Evolutionary conservation across 2,113 vertebrate species (phyloP), one percentile per base, ranked within the genome.

Genomic region (Elachura formosa): DNA sequence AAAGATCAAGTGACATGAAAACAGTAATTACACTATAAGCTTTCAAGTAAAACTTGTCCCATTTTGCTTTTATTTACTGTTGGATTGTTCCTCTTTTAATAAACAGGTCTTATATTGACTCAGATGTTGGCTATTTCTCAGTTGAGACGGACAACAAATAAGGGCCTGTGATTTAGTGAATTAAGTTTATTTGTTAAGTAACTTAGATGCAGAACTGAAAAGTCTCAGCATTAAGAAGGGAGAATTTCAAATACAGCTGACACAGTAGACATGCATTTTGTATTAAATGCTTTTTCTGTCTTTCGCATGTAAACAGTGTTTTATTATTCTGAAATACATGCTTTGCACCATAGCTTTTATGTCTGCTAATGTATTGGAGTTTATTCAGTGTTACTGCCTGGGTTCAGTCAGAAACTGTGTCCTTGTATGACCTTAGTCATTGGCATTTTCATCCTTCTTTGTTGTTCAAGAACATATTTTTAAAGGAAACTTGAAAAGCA

Each of bases 401-500:
- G 41, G 36, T 90, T 96, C 73, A 94, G 2, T 64, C 11, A 87
- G 75, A 88, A 95, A 63, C 74, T 54, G 10, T 80, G 49, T 94
- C 56, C 75, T 94, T 92, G 51, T 68, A 52, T 94, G 79, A 93
- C 89, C 81, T 94, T 82, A 49, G 49, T 88, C 73, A 84, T 5
- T 90, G 68, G 40, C 25, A 87, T 95, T 96, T 93, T 92, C 67
- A 54, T 94, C 67, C 43, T 90, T 51, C 54, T 94, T 89, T 87
- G 33, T 41, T 92, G 64, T 95, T 96, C 67, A 86, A 56, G 95
- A 94, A 41, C 68, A 69, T 89, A 77, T 91, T 94, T 95, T 93
- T 96, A 67, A 94, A 94, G 63, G 43, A 80, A 94, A 89, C 46
- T 96, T 93, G 56, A 97, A 88, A 94, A 93, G 58, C 56, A 82